Base-by-base conservation (phyloP, 2,888 invertebrate species). In the Thymelicus sylvestris region DNA sequence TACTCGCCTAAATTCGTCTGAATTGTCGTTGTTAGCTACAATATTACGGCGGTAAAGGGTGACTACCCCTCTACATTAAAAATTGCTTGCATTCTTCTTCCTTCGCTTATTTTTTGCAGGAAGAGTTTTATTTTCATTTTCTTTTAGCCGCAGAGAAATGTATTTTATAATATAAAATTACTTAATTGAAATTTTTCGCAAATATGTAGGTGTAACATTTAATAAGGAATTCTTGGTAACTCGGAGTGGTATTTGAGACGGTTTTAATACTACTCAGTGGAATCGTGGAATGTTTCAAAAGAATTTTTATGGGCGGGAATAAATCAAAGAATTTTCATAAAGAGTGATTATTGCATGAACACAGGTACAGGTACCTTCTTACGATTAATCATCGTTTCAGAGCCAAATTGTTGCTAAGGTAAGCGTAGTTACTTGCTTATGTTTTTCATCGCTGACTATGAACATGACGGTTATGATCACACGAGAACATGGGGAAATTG, bases 51-150 rank as follows among this genome's bases (percentile, higher is more conserved):
- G 80, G 79, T 79, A 79, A 80, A 74, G 81, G 81, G 82, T 83
- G 82, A 82, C 82, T 83, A 82, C 83, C 85, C 84, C 81, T 86
- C 85, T 83, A 93, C 90, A 92, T 93, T 91, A 92, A 92, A 93
- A 92, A 93, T 93, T 86, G 91, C 91, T 91, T 89, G 89, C 89
- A 91, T 93, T 92, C 91, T 87, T 91, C 85, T 84, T 84, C 82
- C 84, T 82, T 82, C 86, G 88, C 83, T 88, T 86, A 88, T 88
- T 88, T 60, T 88, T 87, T 88, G 86, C 78, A 83, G 82, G 80
- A 74, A 79, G 78, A 80, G 80, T 86, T 88, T 88, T 86, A 80
- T 84, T 88, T 88, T 88, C 85, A 84, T 89, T 85, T 80, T 77
- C 77, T 80, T 80, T 76, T 82, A 79, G 78, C 81, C 83, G 80